Evolutionary conservation across 1,140 invertebrate genomes (phyloP).

Genomic region (Wiebesia pumilae): DNA sequence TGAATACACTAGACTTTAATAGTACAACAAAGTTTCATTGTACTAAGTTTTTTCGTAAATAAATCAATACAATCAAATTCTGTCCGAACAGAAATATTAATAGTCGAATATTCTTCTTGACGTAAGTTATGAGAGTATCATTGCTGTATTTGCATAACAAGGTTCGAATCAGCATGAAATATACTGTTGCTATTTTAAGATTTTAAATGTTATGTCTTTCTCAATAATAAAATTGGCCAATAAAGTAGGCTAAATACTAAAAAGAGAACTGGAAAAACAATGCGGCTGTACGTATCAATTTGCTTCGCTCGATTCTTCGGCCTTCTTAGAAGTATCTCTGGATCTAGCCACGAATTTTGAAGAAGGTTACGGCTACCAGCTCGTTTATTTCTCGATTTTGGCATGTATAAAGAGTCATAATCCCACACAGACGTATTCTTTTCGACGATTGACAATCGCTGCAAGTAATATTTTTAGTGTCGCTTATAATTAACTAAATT

Average conservation of each 20-base stretch:
- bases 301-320: slow-evolving; percentile 62
- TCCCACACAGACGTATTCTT: slow-evolving; percentile 80
- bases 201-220: slow-evolving; percentile 66
- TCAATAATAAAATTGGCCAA: slow-evolving; percentile 83
- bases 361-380: slow-evolving; percentile 64
- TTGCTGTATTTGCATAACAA: not conserved
- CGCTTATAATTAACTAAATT: not conserved
- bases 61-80: not conserved
- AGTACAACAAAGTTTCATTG: not conserved
- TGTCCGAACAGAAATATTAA: not conserved
- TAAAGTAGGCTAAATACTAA: slow-evolving; percentile 84
- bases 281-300: slow-evolving; percentile 73
- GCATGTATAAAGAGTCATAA: slow-evolving; percentile 65
- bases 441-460: slow-evolving; percentile 79
- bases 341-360: slow-evolving; percentile 67
- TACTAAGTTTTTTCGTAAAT: not conserved
- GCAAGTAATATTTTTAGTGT: slow-evolving; percentile 53
- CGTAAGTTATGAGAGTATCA: not conserved
- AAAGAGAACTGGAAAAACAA: slow-evolving; percentile 85
- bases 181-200: not conserved
- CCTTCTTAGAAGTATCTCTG: slow-evolving; percentile 60
- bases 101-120: not conserved
- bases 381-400: slow-evolving; percentile 60
- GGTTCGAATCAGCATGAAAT: not conserved
- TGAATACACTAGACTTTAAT: not conserved